A percentile compares a stretch with the other conserved stretches of the same genome.
These are phyloP conservation scores for Drosophila ogumai DNA, from an alignment of 1,140 invertebrate genomes.

Conservation along the genomic window DNA sequence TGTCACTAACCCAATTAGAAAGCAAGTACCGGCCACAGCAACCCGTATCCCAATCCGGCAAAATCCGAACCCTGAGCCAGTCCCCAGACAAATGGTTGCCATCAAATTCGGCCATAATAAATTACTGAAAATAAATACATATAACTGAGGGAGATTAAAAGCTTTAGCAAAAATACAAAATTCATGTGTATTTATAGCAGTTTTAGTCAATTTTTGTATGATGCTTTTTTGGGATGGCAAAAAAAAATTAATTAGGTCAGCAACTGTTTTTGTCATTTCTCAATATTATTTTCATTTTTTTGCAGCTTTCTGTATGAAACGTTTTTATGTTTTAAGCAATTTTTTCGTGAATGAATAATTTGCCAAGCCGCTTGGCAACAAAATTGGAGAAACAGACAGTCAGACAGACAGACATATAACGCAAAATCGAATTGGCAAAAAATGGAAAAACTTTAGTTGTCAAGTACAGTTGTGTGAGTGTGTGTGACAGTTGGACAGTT, in stretches of 20 bases:
- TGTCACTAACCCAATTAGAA: conserved; percentile 54
- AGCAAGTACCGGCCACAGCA: conserved; percentile 38
- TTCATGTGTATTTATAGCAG: conserved; percentile 27
- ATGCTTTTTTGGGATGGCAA: conserved; percentile 32
- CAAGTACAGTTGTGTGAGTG: conserved; percentile 51
- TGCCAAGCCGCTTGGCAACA: conserved; percentile 51
- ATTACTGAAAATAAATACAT: conserved; percentile 29
- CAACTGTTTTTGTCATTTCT: conserved; percentile 80
- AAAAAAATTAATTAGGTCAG: conserved; percentile 75
- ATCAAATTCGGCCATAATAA: conserved; percentile 34
- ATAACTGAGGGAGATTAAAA: conserved; percentile 27
- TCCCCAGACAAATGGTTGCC: conserved; percentile 19
- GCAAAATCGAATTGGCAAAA: conserved; percentile 42
- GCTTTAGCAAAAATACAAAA: conserved; percentile 25
- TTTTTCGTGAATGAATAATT: conserved; percentile 42
- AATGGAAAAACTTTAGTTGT: conserved; percentile 59
- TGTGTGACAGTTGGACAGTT: conserved; percentile 63
- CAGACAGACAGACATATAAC: conserved; percentile 6
- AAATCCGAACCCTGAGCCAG: conserved; percentile 22
- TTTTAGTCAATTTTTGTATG: conserved; percentile 29
- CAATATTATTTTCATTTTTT: conserved; percentile 53
- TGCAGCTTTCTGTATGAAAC: conserved; percentile 4
- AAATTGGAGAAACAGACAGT: conserved; percentile 20
- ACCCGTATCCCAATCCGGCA: conserved; percentile 8
- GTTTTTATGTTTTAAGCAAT: conserved; percentile 18